Conservation (phyloP, 2,113 vertebrate species). For the Ahaetulla prasina region DNA sequence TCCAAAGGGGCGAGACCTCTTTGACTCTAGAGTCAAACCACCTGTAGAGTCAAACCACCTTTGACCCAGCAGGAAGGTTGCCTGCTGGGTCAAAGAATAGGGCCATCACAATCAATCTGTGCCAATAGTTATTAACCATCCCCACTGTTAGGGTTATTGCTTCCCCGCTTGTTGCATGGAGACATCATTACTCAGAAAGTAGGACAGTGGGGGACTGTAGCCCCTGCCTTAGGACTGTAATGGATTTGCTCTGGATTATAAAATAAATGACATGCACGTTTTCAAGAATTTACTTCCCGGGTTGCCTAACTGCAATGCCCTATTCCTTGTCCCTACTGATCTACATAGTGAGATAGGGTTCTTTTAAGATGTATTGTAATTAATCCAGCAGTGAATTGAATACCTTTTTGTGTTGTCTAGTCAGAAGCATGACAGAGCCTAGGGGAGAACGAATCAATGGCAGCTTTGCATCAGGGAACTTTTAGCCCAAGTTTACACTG, state of each 20-base stretch:
- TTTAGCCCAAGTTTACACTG: not conserved
- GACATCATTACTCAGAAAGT: not conserved
- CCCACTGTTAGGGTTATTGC: not conserved
- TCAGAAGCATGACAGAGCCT: not conserved
- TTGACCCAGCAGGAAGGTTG: not conserved
- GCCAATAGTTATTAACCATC: not conserved
- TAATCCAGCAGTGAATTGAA: not conserved
- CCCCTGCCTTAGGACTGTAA: not conserved
- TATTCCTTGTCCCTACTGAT: not conserved
- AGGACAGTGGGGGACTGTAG: not conserved
- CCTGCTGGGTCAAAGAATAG: not conserved
- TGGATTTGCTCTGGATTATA: not conserved
- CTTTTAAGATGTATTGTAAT: not conserved
- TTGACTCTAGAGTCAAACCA: not conserved
- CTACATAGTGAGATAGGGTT: not conserved
- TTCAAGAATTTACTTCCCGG: not conserved
- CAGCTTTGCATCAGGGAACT: not conserved
- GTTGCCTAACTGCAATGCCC: not conserved
- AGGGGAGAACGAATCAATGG: not conserved
- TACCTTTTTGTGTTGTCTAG: not conserved
- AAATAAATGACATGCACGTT: not conserved
- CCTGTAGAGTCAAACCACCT: not conserved
- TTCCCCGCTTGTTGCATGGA: not conserved
- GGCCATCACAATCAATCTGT: not conserved
- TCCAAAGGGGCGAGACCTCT: not conserved